These are phyloP conservation scores for Diaphora mendica DNA, from an alignment of 2,888 invertebrate genomes.

Conservation along the genomic window DNA sequence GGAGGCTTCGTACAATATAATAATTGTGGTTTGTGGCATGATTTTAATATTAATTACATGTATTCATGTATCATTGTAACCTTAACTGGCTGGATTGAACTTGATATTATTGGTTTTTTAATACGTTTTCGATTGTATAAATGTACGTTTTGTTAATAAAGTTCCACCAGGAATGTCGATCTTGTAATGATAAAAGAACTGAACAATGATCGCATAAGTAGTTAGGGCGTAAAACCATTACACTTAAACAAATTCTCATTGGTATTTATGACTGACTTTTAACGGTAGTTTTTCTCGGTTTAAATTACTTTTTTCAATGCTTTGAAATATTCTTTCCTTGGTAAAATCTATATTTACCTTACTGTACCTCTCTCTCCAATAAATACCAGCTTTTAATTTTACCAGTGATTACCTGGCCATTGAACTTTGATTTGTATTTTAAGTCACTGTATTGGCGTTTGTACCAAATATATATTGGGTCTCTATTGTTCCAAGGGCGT, in stretches of 20 bases:
- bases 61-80: constrained; percentile 15
- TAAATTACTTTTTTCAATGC: neutral
- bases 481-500: too few relatives aligned
- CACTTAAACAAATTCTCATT: neutral
- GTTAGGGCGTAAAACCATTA: neutral
- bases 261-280: neutral
- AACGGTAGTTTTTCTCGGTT: too few relatives aligned
- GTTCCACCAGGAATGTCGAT: too few relatives aligned
- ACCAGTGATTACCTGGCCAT: too few relatives aligned
- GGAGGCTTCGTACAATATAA: constrained; percentile 25
- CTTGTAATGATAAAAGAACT: too few relatives aligned
- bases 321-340: neutral
- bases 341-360: too few relatives aligned
- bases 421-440: too few relatives aligned
- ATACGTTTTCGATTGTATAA: neutral
- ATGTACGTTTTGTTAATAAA: neutral
- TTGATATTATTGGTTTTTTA: neutral
- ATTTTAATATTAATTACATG: constrained; percentile 41
- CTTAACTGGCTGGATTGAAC: neutral
- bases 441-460: too few relatives aligned
- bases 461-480: too few relatives aligned
- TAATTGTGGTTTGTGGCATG: constrained; percentile 28
- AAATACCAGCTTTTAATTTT: too few relatives aligned
- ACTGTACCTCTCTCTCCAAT: too few relatives aligned
- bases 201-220: neutral